These are phyloP conservation scores for Antrozous pallidus DNA, from an alignment of 2,797 vertebrate genomes.

Conservation along the genomic window DNA sequence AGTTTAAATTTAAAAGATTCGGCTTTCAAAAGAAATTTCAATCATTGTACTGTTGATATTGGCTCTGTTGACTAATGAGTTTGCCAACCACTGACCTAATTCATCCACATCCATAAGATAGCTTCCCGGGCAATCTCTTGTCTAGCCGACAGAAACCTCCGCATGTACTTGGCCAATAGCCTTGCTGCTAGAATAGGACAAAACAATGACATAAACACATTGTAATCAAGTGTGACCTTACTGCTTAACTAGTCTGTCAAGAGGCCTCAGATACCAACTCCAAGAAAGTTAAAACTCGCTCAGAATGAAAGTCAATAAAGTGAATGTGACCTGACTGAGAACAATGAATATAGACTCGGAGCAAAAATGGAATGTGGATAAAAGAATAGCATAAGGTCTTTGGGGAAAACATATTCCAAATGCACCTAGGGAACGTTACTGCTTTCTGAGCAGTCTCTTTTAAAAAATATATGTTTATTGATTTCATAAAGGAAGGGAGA, in stretches of 20 bases:
- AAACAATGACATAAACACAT: neutral
- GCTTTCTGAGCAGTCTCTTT: neutral
- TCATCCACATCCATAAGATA: neutral
- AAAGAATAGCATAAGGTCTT: neutral
- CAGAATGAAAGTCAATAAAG: conserved; percentile 39
- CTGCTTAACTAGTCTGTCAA: neutral
- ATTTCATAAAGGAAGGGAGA: too few species aligned
- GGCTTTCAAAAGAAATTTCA: too few species aligned
- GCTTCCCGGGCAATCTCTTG: neutral
- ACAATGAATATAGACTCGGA: neutral
- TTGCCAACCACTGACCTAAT: neutral
- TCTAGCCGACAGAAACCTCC: neutral
- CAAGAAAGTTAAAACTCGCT: conserved; percentile 24
- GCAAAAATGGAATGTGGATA: neutral
- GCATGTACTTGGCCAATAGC: neutral
- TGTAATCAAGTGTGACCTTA: conserved; percentile 19
- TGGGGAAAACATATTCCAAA: neutral
- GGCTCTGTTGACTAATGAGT: too few species aligned
- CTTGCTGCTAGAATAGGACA: conserved; percentile 15
- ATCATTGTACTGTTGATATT: too few species aligned
- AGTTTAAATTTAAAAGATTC: too few species aligned
- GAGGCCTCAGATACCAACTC: neutral
- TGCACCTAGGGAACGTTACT: neutral
- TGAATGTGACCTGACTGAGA: neutral
- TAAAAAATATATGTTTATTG: too few species aligned